phyloP scores from a whole-genome alignment of 2,797 vertebrate genomes.

The Spinus olivaceus region DNA sequence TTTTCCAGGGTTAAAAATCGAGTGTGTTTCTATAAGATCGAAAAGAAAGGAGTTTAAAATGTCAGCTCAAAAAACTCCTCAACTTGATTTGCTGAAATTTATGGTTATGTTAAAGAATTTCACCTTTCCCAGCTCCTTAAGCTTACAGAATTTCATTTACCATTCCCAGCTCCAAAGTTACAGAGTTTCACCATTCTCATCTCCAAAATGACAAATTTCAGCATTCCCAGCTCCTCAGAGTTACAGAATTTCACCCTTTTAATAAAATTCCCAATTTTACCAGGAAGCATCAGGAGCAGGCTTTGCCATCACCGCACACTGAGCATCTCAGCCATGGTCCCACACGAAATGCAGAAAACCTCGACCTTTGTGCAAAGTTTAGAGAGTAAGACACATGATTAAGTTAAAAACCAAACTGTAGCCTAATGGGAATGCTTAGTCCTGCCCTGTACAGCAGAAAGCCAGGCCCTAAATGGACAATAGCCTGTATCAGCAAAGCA shows the following conservation, averaged over 20 bases:
- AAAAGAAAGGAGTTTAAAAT: not conserved
- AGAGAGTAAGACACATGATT: not conserved
- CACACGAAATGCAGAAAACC: not conserved
- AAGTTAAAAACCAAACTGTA: not conserved
- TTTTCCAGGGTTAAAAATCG: not conserved
- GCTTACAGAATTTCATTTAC: not conserved
- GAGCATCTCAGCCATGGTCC: rapidly evolving
- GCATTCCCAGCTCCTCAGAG: not conserved
- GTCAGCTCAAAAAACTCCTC: not conserved
- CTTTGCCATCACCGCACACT: not conserved
- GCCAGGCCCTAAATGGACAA: not conserved
- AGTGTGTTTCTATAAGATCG: rapidly evolving
- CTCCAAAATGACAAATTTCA: not conserved
- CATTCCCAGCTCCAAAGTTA: not conserved
- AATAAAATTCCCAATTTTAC: not conserved
- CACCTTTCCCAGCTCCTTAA: not conserved
- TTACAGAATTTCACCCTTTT: not conserved
- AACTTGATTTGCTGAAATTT: not conserved
- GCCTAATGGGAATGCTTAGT: not conserved
- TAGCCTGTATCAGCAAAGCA: slow-evolving; percentile 28
- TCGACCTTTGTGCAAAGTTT: not conserved
- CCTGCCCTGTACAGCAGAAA: not conserved
- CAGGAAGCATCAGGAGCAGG: rapidly evolving
- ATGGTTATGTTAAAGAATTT: not conserved
- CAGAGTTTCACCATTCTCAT: not conserved